A percentile compares a stretch with the other conserved stretches of the same genome.
phyloP scores from a whole-genome alignment of 2,797 vertebrate species.

The Typhlichthys subterraneus region DNA sequence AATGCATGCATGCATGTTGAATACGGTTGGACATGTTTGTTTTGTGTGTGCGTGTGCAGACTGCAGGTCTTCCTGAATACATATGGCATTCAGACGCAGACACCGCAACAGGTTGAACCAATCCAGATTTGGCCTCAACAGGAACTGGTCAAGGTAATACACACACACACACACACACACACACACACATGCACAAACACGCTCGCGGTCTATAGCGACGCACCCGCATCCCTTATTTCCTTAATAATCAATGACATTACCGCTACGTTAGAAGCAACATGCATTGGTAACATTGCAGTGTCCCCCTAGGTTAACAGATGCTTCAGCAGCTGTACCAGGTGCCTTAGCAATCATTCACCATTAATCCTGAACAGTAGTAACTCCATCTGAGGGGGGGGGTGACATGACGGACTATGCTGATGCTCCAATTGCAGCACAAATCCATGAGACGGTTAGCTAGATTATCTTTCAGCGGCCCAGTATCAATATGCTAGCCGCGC shows the following conservation, averaged over 20 bases:
- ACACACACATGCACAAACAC: background rate
- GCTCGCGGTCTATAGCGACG: background rate
- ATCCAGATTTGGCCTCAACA: conserved; percentile 99
- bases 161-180: background rate
- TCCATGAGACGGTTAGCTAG: conserved; percentile 33
- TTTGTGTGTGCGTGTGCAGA: conserved; percentile 64
- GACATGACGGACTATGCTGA: conserved; percentile 21
- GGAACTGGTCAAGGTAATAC: conserved; percentile 93
- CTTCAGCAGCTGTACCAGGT: too few relatives aligned
- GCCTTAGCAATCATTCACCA: background rate
- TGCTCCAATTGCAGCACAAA: conserved; percentile 11
- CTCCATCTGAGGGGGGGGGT: background rate
- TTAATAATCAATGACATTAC: too few relatives aligned
- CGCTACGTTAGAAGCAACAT: too few relatives aligned
- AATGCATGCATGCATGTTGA: conserved; percentile 4
- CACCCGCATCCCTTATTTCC: too few relatives aligned
- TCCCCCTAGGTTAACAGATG: too few relatives aligned
- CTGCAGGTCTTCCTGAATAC: conserved; percentile 98
- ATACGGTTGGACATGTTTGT: conserved; percentile 1
- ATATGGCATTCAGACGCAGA: conserved; percentile 96
- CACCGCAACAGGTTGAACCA: conserved; percentile 95
- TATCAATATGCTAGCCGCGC: conserved; percentile 35
- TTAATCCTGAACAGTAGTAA: background rate
- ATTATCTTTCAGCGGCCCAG: conserved; percentile 36
- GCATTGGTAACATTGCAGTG: too few relatives aligned